These are phyloP conservation scores for Drosophila melanosoma DNA, from an alignment of 2,888 invertebrate species.

Conservation along the genomic window DNA sequence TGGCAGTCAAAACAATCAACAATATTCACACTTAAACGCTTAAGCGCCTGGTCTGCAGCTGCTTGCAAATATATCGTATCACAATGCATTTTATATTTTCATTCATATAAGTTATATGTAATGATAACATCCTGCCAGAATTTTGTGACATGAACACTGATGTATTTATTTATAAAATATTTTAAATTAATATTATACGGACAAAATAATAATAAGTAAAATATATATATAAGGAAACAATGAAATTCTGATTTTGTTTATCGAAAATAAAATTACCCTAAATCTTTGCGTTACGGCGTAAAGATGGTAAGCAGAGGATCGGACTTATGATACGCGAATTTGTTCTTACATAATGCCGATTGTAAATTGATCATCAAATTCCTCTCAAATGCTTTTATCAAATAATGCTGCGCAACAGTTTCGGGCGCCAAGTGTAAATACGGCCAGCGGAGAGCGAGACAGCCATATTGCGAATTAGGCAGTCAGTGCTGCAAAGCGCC, in stretches of 20 bases:
- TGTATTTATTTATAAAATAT: neutral
- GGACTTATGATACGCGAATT: neutral
- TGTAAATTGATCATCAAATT: constrained; percentile 7
- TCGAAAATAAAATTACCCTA: neutral
- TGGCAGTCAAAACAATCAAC: constrained; percentile 59
- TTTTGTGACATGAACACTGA: too few species aligned
- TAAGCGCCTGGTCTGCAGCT: constrained; percentile 8
- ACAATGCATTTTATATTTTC: neutral
- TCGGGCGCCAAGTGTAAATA: constrained; percentile 46
- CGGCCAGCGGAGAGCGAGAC: constrained; percentile 34
- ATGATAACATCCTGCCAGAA: neutral
- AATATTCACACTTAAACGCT: constrained; percentile 23
- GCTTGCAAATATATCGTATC: constrained; percentile 32
- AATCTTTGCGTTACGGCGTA: neutral
- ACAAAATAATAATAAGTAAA: neutral
- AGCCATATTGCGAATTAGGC: constrained; percentile 57
- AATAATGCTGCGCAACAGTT: constrained; percentile 39
- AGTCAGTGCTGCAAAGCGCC: constrained; percentile 63
- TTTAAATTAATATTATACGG: neutral
- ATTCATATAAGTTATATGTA: neutral
- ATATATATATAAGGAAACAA: neutral
- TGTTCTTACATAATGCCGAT: neutral
- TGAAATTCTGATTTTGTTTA: neutral
- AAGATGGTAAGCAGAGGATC: neutral
- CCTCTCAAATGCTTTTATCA: constrained; percentile 4